phyloP scores from a whole-genome alignment of 1,140 invertebrate genomes.

The Sinonovacula constricta region DNA sequence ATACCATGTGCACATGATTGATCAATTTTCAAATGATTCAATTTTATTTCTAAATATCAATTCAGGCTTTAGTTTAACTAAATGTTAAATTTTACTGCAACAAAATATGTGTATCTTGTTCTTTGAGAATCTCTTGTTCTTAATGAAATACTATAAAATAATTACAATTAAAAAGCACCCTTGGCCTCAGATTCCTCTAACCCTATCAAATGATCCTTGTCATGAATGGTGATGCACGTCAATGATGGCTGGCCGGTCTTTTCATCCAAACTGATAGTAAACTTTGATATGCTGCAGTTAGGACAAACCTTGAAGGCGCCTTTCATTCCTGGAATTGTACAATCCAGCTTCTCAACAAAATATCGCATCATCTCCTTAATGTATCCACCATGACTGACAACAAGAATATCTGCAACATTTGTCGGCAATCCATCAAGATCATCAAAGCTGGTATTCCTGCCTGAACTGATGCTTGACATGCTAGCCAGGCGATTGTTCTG shows the following conservation, averaged over 20 bases:
- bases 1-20: too few relatives aligned
- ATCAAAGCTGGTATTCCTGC: slow-evolving; percentile 77
- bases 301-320: slow-evolving; percentile 73
- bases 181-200: slow-evolving; percentile 49
- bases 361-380: slow-evolving; percentile 74
- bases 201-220: slow-evolving; percentile 71
- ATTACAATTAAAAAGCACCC: slow-evolving; percentile 24
- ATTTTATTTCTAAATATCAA: too few relatives aligned
- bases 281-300: slow-evolving; percentile 75
- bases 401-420: slow-evolving; percentile 72
- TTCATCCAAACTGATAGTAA: slow-evolving; percentile 67
- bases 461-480: slow-evolving; percentile 70
- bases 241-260: slow-evolving; percentile 55
- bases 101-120: too few relatives aligned
- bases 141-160: too few relatives aligned
- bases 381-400: slow-evolving; percentile 77
- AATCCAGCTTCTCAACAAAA: slow-evolving; percentile 76
- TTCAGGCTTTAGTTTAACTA: too few relatives aligned
- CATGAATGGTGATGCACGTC: slow-evolving; percentile 70
- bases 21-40: too few relatives aligned
- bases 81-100: too few relatives aligned
- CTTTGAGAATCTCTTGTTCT: too few relatives aligned
- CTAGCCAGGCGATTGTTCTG: slow-evolving; percentile 66
- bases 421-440: slow-evolving; percentile 68
- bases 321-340: slow-evolving; percentile 75